phyloP scores from a whole-genome alignment of 2,888 invertebrate genomes.

The Cyclophora albipunctata region DNA sequence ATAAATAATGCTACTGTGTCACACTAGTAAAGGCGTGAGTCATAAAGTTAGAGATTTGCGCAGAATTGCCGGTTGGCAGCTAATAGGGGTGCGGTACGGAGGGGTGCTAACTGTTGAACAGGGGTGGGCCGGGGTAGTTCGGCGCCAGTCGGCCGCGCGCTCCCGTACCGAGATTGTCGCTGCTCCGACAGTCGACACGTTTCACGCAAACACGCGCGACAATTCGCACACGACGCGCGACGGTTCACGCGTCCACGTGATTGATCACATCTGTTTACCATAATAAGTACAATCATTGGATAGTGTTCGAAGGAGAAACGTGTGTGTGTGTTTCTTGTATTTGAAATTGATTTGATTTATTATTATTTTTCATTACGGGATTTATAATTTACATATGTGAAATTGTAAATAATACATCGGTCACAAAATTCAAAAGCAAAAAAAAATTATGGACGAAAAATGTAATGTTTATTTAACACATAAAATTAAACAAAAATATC shows the following conservation, averaged over 20 bases:
- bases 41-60: constrained; percentile 16
- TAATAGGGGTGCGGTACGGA: constrained; percentile 41
- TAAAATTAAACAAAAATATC: too few species aligned
- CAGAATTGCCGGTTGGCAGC: constrained; percentile 15
- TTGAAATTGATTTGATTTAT: background rate
- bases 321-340: background rate
- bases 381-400: background rate
- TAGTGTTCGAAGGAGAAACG: background rate
- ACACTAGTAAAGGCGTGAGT: constrained; percentile 15
- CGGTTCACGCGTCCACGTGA: too few species aligned
- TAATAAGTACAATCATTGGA: background rate
- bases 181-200: constrained; percentile 18
- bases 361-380: background rate
- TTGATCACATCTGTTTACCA: too few species aligned
- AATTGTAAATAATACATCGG: background rate
- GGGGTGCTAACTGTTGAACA: constrained; percentile 71
- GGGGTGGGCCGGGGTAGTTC: constrained; percentile 57
- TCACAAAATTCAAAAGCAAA: background rate
- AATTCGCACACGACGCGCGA: background rate
- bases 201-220: constrained; percentile 2
- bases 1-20: too few species aligned
- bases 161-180: constrained; percentile 27
- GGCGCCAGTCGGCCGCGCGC: constrained; percentile 65
- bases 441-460: background rate
- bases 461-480: too few species aligned